A percentile compares a stretch with the other conserved stretches of the same genome.
These are phyloP conservation scores for Calosoma granatense DNA, from an alignment of 1,140 invertebrate species.

Conservation along the genomic window DNA sequence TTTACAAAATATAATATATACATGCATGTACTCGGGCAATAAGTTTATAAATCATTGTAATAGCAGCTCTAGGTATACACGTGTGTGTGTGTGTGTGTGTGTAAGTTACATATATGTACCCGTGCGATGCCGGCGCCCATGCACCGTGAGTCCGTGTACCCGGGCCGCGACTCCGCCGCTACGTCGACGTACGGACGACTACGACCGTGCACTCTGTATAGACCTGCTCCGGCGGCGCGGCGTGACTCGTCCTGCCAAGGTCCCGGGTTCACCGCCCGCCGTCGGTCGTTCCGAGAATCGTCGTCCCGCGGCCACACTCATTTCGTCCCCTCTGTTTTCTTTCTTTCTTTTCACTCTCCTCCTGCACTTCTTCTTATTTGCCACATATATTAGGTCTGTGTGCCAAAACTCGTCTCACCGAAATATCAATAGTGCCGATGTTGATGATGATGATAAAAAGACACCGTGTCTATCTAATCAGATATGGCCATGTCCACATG, in stretches of 20 bases:
- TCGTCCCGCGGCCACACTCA: not conserved
- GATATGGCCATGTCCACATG: too few relatives aligned
- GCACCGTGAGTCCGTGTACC: not conserved
- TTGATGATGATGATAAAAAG: not conserved
- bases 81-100: too few relatives aligned
- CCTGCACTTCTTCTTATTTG: not conserved
- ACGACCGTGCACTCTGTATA: too few relatives aligned
- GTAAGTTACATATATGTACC: too few relatives aligned
- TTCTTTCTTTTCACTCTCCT: not conserved
- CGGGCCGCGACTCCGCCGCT: too few relatives aligned
- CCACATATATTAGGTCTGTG: constrained; percentile 1
- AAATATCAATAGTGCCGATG: not conserved
- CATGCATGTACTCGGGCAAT: too few relatives aligned
- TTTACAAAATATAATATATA: too few relatives aligned
- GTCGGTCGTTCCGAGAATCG: not conserved
- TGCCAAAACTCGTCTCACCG: not conserved
- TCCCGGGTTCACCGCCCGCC: not conserved
- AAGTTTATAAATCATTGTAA: too few relatives aligned
- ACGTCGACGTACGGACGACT: too few relatives aligned
- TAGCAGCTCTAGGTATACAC: too few relatives aligned
- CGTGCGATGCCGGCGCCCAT: not conserved
- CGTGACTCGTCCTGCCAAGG: constrained; percentile 6
- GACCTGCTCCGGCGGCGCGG: too few relatives aligned
- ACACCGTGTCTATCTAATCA: not conserved
- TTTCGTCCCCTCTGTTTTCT: not conserved